Base-by-base conservation (phyloP, 2,888 invertebrate genomes). In the Hedychridium roseum region DNA sequence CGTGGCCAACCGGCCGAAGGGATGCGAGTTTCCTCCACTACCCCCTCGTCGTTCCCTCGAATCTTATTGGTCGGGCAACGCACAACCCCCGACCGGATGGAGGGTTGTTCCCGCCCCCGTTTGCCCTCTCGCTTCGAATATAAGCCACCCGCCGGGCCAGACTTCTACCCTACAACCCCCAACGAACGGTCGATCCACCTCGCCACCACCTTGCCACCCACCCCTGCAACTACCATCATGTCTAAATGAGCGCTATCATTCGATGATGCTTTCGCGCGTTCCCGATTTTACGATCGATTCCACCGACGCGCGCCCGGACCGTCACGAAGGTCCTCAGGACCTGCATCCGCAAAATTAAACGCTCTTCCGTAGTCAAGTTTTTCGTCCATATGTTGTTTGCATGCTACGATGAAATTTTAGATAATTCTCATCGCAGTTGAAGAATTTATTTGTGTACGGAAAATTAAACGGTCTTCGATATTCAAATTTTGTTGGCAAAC, bases 161-260 rank as follows among this genome's bases (percentile, higher is more conserved):
- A n/a, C n/a, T 31, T 35, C 27, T n/a, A 40, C 15, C 35, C 53
- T 36, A 39, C 40, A 45, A 53, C 51, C 64, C 66, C 50, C 44
- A 43, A 44, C 21, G 47, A 48, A 40, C 61, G 57, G 53, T 45
- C 40, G 38, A 26, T 44, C 55, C 57, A 56, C 50, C 60, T 56
- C 35, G 14, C 18, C 42, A 31, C 18, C 34, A 15, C 21, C 38
- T 40, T 28, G 37, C 49, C 42, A 50, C 31, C 49, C 48, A 37
- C 38, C 57, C 39, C 52, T 58, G 51, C 60, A 47, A 59, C 60
- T 48, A 57, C 62, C 63, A 64, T 64, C 62, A 60, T 47, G 66
- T 42, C 49, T 59, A 69, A 71, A 64, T 60, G 67, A 69, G 65
- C 66, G 66, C 70, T 71, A 64, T 65, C 61, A 67, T 68, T 64